Evolutionary conservation across 2,113 vertebrate genomes (phyloP).

Genomic region (Sylvia atricapilla): DNA sequence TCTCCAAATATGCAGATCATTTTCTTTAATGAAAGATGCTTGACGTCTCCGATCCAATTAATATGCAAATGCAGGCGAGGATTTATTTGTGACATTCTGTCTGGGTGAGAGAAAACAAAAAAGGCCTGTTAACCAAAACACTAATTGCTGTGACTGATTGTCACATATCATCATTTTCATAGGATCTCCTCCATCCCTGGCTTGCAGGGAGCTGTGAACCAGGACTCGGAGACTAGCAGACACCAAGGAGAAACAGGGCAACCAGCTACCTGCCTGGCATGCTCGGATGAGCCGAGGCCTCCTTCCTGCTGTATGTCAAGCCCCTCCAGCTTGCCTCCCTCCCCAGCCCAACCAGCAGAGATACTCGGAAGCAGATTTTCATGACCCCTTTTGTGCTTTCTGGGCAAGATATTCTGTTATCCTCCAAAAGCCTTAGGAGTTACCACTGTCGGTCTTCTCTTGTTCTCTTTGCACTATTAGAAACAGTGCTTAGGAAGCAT

Average conservation of each 20-base stretch:
- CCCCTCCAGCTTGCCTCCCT: conserved; percentile 8
- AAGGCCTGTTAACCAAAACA: conserved; percentile 99
- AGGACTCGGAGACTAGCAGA: conserved; percentile 65
- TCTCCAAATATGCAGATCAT: conserved; percentile 99
- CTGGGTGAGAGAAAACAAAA: conserved; percentile 99
- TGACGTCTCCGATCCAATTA: conserved; percentile 99
- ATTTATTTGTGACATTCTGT: conserved; percentile 99
- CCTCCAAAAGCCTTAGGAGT: background rate
- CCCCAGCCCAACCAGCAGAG: background rate
- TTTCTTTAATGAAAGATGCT: conserved; percentile 99
- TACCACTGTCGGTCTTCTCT: background rate
- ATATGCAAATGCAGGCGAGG: conserved; percentile 99
- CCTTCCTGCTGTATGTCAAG: background rate
- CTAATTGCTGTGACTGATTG: conserved; percentile 99
- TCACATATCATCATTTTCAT: conserved; percentile 99
- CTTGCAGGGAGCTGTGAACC: conserved; percentile 77
- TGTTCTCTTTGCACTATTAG: background rate
- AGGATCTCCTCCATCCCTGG: conserved; percentile 92
- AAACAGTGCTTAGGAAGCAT: background rate
- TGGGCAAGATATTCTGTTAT: background rate
- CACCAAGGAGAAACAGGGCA: conserved; percentile 82
- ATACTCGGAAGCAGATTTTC: background rate
- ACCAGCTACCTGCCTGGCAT: conserved; percentile 63
- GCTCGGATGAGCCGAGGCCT: conserved; percentile 39
- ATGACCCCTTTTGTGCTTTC: background rate